A percentile compares a stretch with the other conserved stretches of the same genome.
Conservation (phyloP, 2,113 vertebrate species). For the rabbit (Oryctolagus cuniculus) region mOryCun1.1 NC_091435.1:100906501-100907000, state of each 20-base stretch:
- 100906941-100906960: too few relatives aligned
- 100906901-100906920: too few relatives aligned
- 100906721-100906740: constrained; percentile 85
- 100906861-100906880: too few relatives aligned
- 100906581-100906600: constrained; percentile 98
- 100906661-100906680: constrained; percentile 93
- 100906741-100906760: constrained; percentile 87
- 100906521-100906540: constrained; percentile 91
- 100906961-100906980: too few relatives aligned
- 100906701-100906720: constrained; percentile 90
- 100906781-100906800: constrained; percentile 88
- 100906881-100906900: too few relatives aligned
- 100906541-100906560: constrained; percentile 95
- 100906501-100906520: constrained; percentile 93
- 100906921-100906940: too few relatives aligned
- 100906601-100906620: constrained; percentile 96
- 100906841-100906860: too few relatives aligned
- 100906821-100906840: constrained; percentile 76
- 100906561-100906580: constrained; percentile 98
- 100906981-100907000: too few relatives aligned
- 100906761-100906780: constrained; percentile 89
- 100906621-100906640: constrained; percentile 97
- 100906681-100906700: constrained; percentile 95
- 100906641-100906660: constrained; percentile 94
- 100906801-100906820: constrained; percentile 77